Percentiles rank a stretch among this genome's conserved stretches.
Conservation (phyloP, 2,888 invertebrate species). For the Acanthosoma haemorrhoidale region DNA sequence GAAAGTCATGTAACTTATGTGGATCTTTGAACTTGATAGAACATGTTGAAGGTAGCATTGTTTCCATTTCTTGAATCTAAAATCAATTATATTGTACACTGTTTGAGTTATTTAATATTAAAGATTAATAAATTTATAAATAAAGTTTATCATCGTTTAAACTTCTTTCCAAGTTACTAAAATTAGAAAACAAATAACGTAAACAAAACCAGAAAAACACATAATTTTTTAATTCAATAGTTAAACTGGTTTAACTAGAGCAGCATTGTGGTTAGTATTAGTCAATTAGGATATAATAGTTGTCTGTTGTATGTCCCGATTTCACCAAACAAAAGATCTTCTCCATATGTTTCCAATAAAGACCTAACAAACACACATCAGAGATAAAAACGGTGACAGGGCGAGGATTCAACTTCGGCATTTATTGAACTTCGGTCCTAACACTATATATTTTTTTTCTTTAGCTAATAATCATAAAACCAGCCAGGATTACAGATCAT, state of each 20-base stretch:
- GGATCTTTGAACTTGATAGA: constrained; percentile 75
- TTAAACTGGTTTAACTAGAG: not conserved
- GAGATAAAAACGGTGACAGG: too few species aligned
- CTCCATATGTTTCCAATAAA: too few species aligned
- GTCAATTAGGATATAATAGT: too few species aligned
- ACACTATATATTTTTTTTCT: too few species aligned
- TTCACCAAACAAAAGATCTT: too few species aligned
- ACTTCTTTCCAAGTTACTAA: not conserved
- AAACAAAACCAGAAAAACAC: not conserved
- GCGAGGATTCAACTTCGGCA: too few species aligned
- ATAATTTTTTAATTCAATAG: constrained; percentile 44
- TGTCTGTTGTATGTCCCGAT: too few species aligned
- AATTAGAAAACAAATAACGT: not conserved
- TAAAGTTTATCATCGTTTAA: not conserved
- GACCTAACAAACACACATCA: too few species aligned
- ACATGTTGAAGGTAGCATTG: constrained; percentile 74
- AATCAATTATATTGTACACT: constrained; percentile 20
- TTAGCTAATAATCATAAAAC: too few species aligned
- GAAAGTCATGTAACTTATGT: constrained; percentile 73
- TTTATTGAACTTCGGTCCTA: too few species aligned
- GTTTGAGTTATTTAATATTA: not conserved
- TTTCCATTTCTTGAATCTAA: constrained; percentile 74
- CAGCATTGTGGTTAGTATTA: too few species aligned
- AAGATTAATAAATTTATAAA: not conserved
- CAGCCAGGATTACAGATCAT: too few species aligned